phyloP scores from a whole-genome alignment of 2,888 invertebrate species.

The Cistogaster globosa region DNA sequence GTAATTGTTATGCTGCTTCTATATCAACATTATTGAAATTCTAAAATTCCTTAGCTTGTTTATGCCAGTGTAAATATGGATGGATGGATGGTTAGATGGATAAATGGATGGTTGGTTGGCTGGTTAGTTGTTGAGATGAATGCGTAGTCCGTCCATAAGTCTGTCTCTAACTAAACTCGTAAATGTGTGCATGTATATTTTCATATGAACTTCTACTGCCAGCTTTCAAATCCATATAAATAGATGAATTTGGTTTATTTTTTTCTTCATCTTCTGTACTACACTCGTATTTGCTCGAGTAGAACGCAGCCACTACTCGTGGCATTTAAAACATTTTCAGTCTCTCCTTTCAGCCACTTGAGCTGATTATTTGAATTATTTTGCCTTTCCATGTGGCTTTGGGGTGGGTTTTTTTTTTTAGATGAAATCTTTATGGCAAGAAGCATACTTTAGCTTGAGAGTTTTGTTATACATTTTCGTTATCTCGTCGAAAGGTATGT shows the following conservation, averaged over 20 bases:
- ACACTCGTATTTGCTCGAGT: constrained; percentile 27
- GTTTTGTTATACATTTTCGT: constrained; percentile 55
- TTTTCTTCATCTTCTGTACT: constrained; percentile 3
- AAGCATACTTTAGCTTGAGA: constrained; percentile 68
- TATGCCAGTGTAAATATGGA: constrained; percentile 39
- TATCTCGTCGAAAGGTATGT: constrained; percentile 49
- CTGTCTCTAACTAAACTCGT: not conserved
- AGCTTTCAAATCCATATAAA: constrained; percentile 9
- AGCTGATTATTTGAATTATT: constrained; percentile 72
- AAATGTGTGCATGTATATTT: constrained; percentile 2
- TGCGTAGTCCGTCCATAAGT: constrained; percentile 20
- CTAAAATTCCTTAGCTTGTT: constrained; percentile 69
- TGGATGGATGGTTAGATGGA: constrained; percentile 28
- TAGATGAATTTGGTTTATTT: constrained; percentile 7
- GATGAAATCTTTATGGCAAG: constrained; percentile 68
- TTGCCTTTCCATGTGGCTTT: constrained; percentile 69
- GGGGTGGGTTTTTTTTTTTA: constrained; percentile 47
- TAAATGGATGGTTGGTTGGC: constrained; percentile 22
- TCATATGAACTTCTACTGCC: not conserved
- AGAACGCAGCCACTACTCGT: constrained; percentile 58
- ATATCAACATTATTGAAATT: constrained; percentile 72
- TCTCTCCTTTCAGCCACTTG: constrained; percentile 72
- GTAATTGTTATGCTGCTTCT: constrained; percentile 55
- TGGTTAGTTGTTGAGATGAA: constrained; percentile 53
- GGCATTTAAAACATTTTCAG: constrained; percentile 71